Percentiles rank a stretch among this genome's conserved stretches.
Conservation (phyloP, 2,888 invertebrate genomes). For the Nemurella pictetii region DNA sequence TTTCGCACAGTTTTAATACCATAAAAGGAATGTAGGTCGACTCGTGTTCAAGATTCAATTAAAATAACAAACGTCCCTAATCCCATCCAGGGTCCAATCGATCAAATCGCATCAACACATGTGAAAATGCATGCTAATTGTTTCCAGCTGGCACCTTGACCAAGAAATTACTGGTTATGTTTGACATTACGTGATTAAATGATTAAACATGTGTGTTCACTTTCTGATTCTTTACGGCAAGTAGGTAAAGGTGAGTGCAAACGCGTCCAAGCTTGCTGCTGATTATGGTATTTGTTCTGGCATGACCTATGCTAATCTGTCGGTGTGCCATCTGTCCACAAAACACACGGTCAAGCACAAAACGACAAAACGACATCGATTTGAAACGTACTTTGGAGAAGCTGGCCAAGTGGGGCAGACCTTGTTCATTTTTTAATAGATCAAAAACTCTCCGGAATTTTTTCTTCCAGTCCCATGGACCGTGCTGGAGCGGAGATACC, state of each 20-base stretch:
- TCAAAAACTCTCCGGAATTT: no score
- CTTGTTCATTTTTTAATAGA: no score
- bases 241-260: background rate
- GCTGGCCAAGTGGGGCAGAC: no score
- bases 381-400: no score
- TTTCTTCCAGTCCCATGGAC: no score
- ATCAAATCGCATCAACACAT: background rate
- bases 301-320: background rate
- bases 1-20: background rate
- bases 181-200: background rate
- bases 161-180: background rate
- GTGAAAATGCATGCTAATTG: background rate
- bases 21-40: background rate
- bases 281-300: no score
- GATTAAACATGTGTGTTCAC: no score
- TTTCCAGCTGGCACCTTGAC: background rate
- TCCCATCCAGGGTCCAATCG: background rate
- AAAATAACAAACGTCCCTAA: background rate
- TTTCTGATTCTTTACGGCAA: background rate
- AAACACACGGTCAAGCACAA: background rate
- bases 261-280: no score
- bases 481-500: no score
- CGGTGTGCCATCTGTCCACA: background rate
- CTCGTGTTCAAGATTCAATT: background rate
- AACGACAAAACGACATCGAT: no score